Base-by-base conservation (phyloP, 2,888 invertebrate genomes). In the Mesoligia furuncula region DNA sequence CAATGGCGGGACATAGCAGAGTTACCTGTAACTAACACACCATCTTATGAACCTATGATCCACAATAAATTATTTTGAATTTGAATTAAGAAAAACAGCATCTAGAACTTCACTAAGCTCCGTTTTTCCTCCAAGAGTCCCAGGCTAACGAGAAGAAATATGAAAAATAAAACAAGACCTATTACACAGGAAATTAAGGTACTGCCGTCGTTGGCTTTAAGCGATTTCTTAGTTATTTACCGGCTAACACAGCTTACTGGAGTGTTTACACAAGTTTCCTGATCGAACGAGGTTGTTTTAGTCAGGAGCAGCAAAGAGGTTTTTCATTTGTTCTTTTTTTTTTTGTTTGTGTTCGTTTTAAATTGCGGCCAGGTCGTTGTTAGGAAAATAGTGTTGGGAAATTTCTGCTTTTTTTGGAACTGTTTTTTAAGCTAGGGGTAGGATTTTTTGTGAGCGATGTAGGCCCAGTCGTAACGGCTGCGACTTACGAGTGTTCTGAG, bases 251-350 rank as follows among this genome's bases (percentile, higher is more conserved):
- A 68, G 69, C 72, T 77, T 70, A 79, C 57, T 75, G 65, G 61
- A 79, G 82, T 79, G 77, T 87, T 87, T 87, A 87, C 78, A 62
- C 42, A 68, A 77, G 73, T 69, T 85, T 82, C 80, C 85, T 78
- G 80, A 75, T 80, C 75, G 70, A 65, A 68, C n/a, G 15, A 82
- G 70, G 65, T 75, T 36, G 81, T 27, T 61, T 68, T 45, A 67
- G 64, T 73, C 69, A 36, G 31, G 27, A n/a, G 64, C 65, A n/a
- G 59, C 65, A 75, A 78, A 78, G 61, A 74, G 73, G 65, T 72
- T 74, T 69, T 64, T 45, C 59, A 31, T 20, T 81, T 24, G 13
- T 64, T 27, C 8, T 45, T n/a, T 67, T 74, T 39, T 39, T 77
- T 82, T 64, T 62, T 45, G 1, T 54, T 7, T 31, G 8, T 20